Evolutionary conservation across 2,888 invertebrate genomes (phyloP).

Genomic region (Hydrotaea diabolus): DNA sequence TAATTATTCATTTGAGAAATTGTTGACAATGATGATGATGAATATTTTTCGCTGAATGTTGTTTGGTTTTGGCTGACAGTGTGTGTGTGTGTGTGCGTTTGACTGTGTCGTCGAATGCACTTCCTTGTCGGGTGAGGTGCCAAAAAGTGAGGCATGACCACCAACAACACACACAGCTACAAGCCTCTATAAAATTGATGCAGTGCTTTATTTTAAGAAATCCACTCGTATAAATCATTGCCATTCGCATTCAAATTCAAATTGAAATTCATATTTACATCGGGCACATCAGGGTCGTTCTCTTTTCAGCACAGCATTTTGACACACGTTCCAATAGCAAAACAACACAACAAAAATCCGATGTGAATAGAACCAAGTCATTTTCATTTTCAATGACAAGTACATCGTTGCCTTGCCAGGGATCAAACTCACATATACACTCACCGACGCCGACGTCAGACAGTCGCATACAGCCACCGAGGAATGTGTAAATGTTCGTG

Average conservation of each 20-base stretch:
- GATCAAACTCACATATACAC: neutral
- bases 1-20: slow-evolving; percentile 35
- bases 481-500: neutral
- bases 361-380: neutral
- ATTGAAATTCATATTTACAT: slow-evolving; percentile 15
- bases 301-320: slow-evolving; percentile 8
- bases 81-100: neutral
- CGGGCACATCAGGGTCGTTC: slow-evolving; percentile 53
- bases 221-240: slow-evolving; percentile 36
- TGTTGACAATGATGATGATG: slow-evolving; percentile 49
- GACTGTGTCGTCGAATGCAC: slow-evolving; percentile 31
- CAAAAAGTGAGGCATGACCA: slow-evolving; percentile 42
- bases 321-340: slow-evolving; percentile 4
- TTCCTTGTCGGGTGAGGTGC: slow-evolving; percentile 55
- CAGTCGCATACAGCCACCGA: neutral
- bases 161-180: slow-evolving; percentile 26
- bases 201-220: slow-evolving; percentile 37
- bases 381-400: slow-evolving; percentile 34
- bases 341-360: neutral
- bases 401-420: neutral
- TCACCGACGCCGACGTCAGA: neutral
- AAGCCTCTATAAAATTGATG: slow-evolving; percentile 46
- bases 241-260: neutral
- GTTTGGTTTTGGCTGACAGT: no score
- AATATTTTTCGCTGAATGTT: slow-evolving; percentile 11